Conservation (phyloP, 2,113 vertebrate species). For the Poeciliopsis prolifica region DNA sequence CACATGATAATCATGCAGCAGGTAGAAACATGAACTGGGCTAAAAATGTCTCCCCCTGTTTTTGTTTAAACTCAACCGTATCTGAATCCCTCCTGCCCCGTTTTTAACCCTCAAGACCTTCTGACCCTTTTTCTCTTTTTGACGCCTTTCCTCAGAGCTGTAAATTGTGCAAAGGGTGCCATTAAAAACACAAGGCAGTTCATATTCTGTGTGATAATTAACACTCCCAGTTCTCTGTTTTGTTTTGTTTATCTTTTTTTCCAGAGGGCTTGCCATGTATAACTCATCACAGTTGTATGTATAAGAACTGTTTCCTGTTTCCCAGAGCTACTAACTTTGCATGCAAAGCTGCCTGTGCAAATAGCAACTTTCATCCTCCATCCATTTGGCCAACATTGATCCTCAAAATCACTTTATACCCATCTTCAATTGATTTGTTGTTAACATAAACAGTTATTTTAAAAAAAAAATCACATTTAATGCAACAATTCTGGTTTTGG, state of each 20-base stretch:
- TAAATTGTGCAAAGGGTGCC: conserved; percentile 52
- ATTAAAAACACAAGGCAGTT: conserved; percentile 36
- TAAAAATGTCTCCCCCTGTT: conserved; percentile 16
- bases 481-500: conserved; percentile 21
- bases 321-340: conserved; percentile 76
- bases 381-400: conserved; percentile 72
- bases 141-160: conserved; percentile 53
- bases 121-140: conserved; percentile 44
- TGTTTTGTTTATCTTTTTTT: conserved; percentile 65
- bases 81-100: conserved; percentile 50
- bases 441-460: conserved; percentile 50
- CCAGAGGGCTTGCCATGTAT: conserved; percentile 84
- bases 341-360: conserved; percentile 81
- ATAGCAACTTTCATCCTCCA: conserved; percentile 77
- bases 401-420: conserved; percentile 77
- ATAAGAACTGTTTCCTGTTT: conserved; percentile 79
- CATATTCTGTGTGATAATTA: conserved; percentile 73
- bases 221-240: conserved; percentile 77
- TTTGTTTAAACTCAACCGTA: conserved; percentile 63
- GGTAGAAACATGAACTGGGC: conserved; percentile 10
- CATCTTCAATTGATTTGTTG: conserved; percentile 67
- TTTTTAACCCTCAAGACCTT: conserved; percentile 61
- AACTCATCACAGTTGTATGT: conserved; percentile 83
- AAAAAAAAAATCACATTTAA: conserved; percentile 11
- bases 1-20: conserved; percentile 71